Conservation (phyloP, 2,797 vertebrate genomes). For the Knipowitschia caucasica region DNA sequence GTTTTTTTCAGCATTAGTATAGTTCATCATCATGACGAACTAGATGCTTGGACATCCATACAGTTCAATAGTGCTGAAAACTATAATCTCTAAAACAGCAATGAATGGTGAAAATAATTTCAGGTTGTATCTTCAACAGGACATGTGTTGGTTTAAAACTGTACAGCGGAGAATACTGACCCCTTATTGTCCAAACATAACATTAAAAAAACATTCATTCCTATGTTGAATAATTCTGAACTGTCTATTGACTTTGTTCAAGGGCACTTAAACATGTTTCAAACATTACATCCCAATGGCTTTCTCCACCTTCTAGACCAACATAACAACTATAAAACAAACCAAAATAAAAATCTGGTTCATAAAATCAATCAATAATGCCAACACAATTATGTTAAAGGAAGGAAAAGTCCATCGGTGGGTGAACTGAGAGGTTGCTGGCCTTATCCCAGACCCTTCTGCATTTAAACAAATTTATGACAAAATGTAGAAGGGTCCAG, state of each 20-base stretch:
- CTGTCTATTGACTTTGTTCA: slow-evolving; percentile 15
- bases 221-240: slow-evolving; percentile 1
- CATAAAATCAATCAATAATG: slow-evolving; percentile 29
- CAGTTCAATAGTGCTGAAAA: slow-evolving; percentile 25
- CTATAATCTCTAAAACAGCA: slow-evolving; percentile 7
- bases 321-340: neutral
- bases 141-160: neutral
- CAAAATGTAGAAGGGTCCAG: too few species aligned
- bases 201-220: neutral
- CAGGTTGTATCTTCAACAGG: neutral
- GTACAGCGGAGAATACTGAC: neutral
- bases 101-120: neutral
- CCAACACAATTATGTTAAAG: slow-evolving; percentile 30
- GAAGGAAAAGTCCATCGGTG: too few species aligned
- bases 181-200: neutral
- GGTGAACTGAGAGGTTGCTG: too few species aligned
- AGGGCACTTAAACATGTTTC: slow-evolving; percentile 36
- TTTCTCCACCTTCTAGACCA: slow-evolving; percentile 9
- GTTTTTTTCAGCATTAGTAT: slow-evolving; percentile 23
- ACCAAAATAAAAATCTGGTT: neutral
- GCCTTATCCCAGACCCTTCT: too few species aligned
- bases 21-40: slow-evolving; percentile 27
- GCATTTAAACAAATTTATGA: too few species aligned
- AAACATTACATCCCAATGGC: slow-evolving; percentile 10
- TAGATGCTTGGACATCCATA: slow-evolving; percentile 22